Evolutionary conservation across 2,113 vertebrate genomes (phyloP).

Genomic region (Nycticebus coucang): DNA sequence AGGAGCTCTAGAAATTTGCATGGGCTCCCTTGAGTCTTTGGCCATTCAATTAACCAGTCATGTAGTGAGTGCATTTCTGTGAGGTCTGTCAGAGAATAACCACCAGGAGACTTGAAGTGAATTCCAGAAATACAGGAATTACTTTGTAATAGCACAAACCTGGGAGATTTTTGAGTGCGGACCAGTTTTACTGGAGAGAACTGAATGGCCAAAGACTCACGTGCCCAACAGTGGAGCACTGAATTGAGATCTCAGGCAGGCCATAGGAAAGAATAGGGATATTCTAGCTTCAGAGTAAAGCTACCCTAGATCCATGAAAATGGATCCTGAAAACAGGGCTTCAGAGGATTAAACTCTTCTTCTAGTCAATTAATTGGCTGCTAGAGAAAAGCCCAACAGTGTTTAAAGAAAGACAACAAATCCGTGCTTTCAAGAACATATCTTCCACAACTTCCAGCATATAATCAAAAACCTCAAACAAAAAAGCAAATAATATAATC

Average conservation of each 20-base stretch:
- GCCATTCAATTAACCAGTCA: not conserved
- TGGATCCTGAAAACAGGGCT: not conserved
- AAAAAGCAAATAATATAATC: not conserved
- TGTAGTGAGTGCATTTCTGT: not conserved
- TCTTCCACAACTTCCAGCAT: not conserved
- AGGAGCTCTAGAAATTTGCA: not conserved
- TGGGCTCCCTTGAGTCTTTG: not conserved
- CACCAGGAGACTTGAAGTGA: not conserved
- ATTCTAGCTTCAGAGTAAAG: not conserved
- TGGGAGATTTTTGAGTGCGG: not conserved
- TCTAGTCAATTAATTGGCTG: not conserved
- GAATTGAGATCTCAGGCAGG: not conserved
- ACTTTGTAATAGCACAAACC: not conserved
- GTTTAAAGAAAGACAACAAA: not conserved
- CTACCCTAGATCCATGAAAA: not conserved
- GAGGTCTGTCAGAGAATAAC: not conserved
- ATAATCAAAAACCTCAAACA: not conserved
- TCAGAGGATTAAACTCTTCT: not conserved
- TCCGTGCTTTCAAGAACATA: not conserved
- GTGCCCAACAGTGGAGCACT: not conserved
- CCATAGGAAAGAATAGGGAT: not conserved
- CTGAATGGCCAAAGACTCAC: too few relatives aligned
- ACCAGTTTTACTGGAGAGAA: not conserved
- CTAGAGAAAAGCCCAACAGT: not conserved
- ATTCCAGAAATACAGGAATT: not conserved